Evolutionary conservation across 1,140 invertebrate species (phyloP).

Genomic region (Ceratina australensis): DNA sequence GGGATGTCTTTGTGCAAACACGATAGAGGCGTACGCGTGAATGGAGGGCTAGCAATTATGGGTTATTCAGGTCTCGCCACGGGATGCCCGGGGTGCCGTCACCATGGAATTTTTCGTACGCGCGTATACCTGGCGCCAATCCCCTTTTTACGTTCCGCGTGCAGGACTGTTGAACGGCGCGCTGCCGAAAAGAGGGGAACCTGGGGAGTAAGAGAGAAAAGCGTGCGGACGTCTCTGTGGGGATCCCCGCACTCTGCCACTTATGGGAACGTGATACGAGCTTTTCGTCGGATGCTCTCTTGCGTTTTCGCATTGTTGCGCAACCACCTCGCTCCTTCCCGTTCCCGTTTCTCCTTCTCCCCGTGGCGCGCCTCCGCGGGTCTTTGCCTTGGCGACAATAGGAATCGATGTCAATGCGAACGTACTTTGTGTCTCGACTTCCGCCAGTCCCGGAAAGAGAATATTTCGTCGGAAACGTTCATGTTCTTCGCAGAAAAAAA

Average conservation of each 20-base stretch:
- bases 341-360: slow-evolving; percentile 6
- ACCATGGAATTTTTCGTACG: slow-evolving; percentile 50
- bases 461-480: slow-evolving; percentile 16
- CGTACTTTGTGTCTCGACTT: not conserved
- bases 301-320: slow-evolving; percentile 73
- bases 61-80: slow-evolving; percentile 68
- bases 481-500: no score
- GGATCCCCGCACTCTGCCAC: slow-evolving; percentile 67
- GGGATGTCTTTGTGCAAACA: slow-evolving; percentile 55
- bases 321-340: slow-evolving; percentile 62
- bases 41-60: slow-evolving; percentile 67
- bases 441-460: slow-evolving; percentile 5
- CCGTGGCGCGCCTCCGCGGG: not conserved
- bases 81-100: slow-evolving; percentile 48
- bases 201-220: slow-evolving; percentile 22
- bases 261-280: slow-evolving; percentile 74
- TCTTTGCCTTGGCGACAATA: slow-evolving; percentile 51
- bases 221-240: slow-evolving; percentile 65
- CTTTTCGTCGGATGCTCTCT: slow-evolving; percentile 70
- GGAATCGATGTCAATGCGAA: slow-evolving; percentile 64
- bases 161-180: not conserved
- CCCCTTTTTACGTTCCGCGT: slow-evolving; percentile 29
- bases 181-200: not conserved
- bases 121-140: slow-evolving; percentile 72
- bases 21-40: slow-evolving; percentile 53